These are phyloP conservation scores for Schrankia costaestrigalis DNA, from an alignment of 2,888 invertebrate species.

Conservation along the genomic window DNA sequence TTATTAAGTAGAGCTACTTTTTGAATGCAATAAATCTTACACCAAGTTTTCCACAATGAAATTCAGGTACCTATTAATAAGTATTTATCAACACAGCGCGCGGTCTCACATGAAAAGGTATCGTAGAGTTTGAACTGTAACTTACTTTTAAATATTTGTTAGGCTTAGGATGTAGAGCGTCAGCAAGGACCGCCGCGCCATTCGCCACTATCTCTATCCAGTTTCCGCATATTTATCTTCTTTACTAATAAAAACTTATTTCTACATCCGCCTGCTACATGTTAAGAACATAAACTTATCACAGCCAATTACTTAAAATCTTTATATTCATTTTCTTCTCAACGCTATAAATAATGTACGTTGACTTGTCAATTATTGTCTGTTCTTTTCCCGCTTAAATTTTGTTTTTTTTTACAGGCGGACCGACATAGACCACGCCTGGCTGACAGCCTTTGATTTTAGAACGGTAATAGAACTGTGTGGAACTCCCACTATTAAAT, in stretches of 20 bases:
- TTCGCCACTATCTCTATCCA: neutral
- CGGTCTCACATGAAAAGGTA: too few relatives aligned
- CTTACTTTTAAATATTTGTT: too few relatives aligned
- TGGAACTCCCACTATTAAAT: conserved; percentile 44
- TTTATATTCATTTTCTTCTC: conserved; percentile 67
- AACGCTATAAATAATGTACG: conserved; percentile 70
- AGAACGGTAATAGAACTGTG: conserved; percentile 44
- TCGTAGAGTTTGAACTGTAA: too few relatives aligned
- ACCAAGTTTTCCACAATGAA: too few relatives aligned
- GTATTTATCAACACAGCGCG: too few relatives aligned
- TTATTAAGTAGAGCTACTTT: too few relatives aligned
- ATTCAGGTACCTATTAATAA: too few relatives aligned
- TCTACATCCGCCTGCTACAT: conserved; percentile 49
- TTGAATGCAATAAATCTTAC: too few relatives aligned
- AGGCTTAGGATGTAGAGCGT: too few relatives aligned
- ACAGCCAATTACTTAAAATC: conserved; percentile 68
- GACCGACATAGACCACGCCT: conserved; percentile 59
- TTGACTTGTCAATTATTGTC: conserved; percentile 76
- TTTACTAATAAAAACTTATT: conserved; percentile 42
- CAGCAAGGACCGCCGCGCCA: neutral
- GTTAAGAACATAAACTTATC: conserved; percentile 66
- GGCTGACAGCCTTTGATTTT: conserved; percentile 32
- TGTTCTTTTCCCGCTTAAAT: conserved; percentile 56
- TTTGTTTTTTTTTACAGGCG: conserved; percentile 47
- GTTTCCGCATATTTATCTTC: conserved; percentile 19